These are phyloP conservation scores for Caenorhabditis briggsae DNA, from an alignment of 1,140 invertebrate genomes.

Conservation along the genomic window DNA sequence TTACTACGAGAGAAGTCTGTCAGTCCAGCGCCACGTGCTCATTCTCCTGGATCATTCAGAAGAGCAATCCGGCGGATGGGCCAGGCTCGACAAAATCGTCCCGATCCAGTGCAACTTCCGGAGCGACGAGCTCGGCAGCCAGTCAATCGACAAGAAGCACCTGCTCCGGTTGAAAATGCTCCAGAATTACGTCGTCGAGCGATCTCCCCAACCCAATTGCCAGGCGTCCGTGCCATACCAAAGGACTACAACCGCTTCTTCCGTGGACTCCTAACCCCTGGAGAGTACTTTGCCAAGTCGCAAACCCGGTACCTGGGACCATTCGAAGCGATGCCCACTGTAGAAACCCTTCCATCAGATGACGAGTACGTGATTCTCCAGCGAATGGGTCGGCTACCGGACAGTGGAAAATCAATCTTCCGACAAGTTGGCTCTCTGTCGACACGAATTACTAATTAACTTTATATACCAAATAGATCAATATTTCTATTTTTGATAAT, in stretches of 20 bases:
- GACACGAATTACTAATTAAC: constrained; percentile 15
- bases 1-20: background rate
- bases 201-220: constrained; percentile 29
- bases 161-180: background rate
- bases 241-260: constrained; percentile 34
- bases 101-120: background rate
- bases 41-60: background rate
- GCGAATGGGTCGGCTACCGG: constrained; percentile 10
- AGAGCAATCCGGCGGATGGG: constrained; percentile 4
- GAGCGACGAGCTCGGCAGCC: background rate
- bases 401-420: constrained; percentile 45
- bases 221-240: constrained; percentile 7
- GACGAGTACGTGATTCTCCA: constrained; percentile 24
- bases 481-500: constrained; percentile 11
- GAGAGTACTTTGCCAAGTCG: constrained; percentile 24
- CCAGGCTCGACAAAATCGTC: background rate
- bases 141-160: background rate
- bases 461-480: background rate
- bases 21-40: background rate
- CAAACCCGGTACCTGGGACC: constrained; percentile 29
- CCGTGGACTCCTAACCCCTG: constrained; percentile 14
- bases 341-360: background rate
- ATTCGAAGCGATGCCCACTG: constrained; percentile 11
- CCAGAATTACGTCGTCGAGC: background rate
- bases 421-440: constrained; percentile 45